phyloP scores from a whole-genome alignment of 2,888 invertebrate species.

The Brenthis ino region DNA sequence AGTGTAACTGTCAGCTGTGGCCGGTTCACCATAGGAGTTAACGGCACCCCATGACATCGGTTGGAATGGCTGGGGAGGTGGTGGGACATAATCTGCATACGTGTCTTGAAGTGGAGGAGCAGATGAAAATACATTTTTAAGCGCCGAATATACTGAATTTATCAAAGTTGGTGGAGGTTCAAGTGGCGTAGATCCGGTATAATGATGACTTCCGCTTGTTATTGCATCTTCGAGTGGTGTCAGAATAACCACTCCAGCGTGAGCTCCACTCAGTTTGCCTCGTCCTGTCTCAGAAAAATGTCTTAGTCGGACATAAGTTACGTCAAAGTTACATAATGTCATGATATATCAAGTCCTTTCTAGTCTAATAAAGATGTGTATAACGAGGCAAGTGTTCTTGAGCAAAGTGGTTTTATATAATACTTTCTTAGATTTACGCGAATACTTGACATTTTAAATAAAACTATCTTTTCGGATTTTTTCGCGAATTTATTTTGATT shows the following conservation, averaged over 20 bases:
- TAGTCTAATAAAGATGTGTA: slow-evolving; percentile 26
- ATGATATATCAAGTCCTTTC: slow-evolving; percentile 29
- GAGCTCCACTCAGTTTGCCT: slow-evolving; percentile 72
- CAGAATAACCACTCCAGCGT: slow-evolving; percentile 74
- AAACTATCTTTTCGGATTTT: no score
- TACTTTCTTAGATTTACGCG: no score
- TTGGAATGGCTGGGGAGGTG: slow-evolving; percentile 62
- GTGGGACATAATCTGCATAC: slow-evolving; percentile 58
- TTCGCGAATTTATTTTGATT: no score
- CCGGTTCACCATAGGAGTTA: slow-evolving; percentile 75
- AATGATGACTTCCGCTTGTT: slow-evolving; percentile 53
- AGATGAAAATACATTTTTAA: slow-evolving; percentile 64
- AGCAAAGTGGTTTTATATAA: no score
- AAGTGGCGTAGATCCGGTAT: slow-evolving; percentile 62
- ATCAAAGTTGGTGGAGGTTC: slow-evolving; percentile 71
- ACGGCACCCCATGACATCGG: slow-evolving; percentile 71
- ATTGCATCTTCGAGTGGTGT: slow-evolving; percentile 65
- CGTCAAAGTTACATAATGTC: slow-evolving; percentile 52
- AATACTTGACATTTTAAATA: no score
- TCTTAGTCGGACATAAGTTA: slow-evolving; percentile 47
- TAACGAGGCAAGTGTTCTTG: neutral
- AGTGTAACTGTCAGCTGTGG: slow-evolving; percentile 58
- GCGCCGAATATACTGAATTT: slow-evolving; percentile 67
- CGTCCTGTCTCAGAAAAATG: slow-evolving; percentile 76
- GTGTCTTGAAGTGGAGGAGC: slow-evolving; percentile 45